phyloP scores from a whole-genome alignment of 1,140 invertebrate species.

The Spodoptera litura region DNA sequence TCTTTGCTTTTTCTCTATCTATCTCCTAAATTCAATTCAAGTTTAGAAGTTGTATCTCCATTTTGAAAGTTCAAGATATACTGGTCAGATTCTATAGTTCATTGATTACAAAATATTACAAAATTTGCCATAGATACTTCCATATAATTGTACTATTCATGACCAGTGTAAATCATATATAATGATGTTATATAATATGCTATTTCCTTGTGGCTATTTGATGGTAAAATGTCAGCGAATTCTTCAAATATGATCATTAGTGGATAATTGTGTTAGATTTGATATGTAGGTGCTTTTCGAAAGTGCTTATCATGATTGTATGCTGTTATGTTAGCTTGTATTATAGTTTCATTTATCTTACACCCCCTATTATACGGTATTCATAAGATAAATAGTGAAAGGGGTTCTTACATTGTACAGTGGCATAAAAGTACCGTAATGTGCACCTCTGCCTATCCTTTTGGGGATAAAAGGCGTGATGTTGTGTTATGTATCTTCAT shows the following conservation, averaged over 20 bases:
- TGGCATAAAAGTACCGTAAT: too few relatives aligned
- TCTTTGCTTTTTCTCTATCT: too few relatives aligned
- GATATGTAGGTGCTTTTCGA: constrained; percentile 1
- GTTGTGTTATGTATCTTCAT: too few relatives aligned
- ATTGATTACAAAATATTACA: not conserved
- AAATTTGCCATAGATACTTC: constrained; percentile 5
- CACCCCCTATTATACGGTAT: too few relatives aligned
- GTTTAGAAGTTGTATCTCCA: too few relatives aligned
- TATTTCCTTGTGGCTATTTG: constrained; percentile 7
- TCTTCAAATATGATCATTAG: not conserved
- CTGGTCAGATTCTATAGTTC: not conserved
- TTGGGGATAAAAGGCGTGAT: too few relatives aligned
- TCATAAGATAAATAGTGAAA: too few relatives aligned
- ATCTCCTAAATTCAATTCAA: too few relatives aligned
- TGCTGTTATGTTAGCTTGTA: too few relatives aligned
- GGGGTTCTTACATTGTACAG: too few relatives aligned
- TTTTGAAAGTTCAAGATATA: not conserved
- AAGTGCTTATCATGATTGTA: not conserved
- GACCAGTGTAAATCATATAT: not conserved
- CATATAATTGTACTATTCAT: constrained; percentile 5
- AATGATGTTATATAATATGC: constrained; percentile 12
- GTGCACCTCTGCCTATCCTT: too few relatives aligned
- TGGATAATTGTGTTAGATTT: not conserved
- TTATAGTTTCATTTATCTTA: too few relatives aligned
- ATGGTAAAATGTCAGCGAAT: not conserved